Evolutionary conservation across 2,113 vertebrate species (phyloP).

Genomic region (Oenanthe oenanthe): DNA sequence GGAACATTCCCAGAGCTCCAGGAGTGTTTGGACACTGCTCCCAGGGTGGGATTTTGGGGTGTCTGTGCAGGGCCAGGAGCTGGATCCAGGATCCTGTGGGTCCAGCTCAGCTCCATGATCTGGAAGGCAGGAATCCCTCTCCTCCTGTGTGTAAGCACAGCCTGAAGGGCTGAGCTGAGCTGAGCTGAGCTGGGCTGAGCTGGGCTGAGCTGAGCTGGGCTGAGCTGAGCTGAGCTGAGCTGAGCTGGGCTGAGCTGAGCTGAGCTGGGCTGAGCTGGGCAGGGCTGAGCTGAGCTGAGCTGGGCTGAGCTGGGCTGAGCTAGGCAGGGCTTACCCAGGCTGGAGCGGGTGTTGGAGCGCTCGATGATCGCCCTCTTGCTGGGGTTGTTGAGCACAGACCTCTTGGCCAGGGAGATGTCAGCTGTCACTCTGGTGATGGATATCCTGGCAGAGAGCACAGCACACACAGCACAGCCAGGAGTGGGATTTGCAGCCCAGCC

Average conservation of each 20-base stretch:
- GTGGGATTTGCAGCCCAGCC: constrained; percentile 18
- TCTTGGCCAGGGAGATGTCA: constrained; percentile 98
- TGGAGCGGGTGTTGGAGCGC: constrained; percentile 95
- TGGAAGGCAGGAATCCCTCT: neutral
- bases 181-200: neutral
- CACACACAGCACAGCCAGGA: constrained; percentile 5
- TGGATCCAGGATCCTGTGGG: neutral
- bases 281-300: fast-evolving
- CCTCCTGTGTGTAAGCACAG: fast-evolving
- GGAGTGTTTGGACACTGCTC: fast-evolving
- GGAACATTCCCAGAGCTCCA: neutral
- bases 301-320: too few relatives aligned
- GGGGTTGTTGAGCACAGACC: constrained; percentile 97
- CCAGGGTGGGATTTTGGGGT: neutral
- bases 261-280: too few relatives aligned
- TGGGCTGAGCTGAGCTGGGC: too few relatives aligned
- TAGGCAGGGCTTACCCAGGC: constrained; percentile 87
- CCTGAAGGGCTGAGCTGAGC: fast-evolving
- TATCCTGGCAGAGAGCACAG: constrained; percentile 84
- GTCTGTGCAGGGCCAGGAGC: neutral
- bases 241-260: fast-evolving
- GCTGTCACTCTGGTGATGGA: constrained; percentile 98
- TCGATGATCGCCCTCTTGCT: constrained; percentile 98
- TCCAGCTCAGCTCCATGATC: fast-evolving
- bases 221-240: too few relatives aligned